Evolutionary conservation across 2,888 invertebrate genomes (phyloP).

Genomic region (Dryomyza anilis): DNA sequence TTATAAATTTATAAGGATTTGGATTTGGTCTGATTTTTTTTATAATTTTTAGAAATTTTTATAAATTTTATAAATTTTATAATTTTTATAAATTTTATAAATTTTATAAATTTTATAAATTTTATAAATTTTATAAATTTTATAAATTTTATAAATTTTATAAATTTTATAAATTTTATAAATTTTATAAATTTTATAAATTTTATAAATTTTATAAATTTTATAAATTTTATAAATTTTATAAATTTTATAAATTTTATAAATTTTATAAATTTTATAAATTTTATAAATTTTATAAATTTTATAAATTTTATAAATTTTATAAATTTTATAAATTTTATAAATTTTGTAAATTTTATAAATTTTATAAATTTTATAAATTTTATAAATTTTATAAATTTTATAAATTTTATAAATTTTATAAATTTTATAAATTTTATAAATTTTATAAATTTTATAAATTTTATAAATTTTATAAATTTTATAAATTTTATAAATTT

Average conservation of each 20-base stretch:
- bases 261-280: background rate
- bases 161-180: background rate
- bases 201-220: background rate
- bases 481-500: background rate
- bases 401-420: too few species aligned
- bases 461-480: background rate
- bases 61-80: background rate
- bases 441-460: background rate
- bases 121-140: background rate
- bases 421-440: too few species aligned
- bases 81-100: background rate
- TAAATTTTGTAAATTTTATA: too few species aligned
- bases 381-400: too few species aligned
- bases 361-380: too few species aligned
- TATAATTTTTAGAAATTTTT: background rate
- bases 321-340: too few species aligned
- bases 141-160: background rate
- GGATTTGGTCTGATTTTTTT: too few species aligned
- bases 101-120: background rate
- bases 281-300: too few species aligned
- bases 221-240: background rate
- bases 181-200: background rate
- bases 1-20: too few species aligned
- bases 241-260: background rate
- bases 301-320: too few species aligned